Evolutionary conservation across 1,140 invertebrate species (phyloP), one percentile per base, ranked within the genome.

Genomic region (Pentalonia nigronervosa): DNA sequence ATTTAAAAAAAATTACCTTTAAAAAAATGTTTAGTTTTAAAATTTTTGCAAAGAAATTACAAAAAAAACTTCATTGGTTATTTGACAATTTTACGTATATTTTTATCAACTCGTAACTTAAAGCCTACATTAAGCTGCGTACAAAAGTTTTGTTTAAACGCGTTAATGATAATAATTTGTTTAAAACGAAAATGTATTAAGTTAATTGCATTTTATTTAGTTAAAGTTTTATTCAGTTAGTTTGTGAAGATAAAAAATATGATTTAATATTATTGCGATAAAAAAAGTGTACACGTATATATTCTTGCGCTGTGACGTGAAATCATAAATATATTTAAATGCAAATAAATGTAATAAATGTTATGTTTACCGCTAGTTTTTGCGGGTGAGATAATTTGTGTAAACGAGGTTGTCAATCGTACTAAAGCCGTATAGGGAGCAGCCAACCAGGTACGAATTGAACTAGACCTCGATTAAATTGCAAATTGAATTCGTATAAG

Each of bases 91-190:
- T 30, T 17, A 17, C 50, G 50, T 36, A 23, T 1, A 53, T 53
- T 53, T 89, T 47, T 89, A 89, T 89, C 87, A 34, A 2, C 21
- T 41, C 6, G 45, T 87, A 87, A 87, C 48, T 87, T 48, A 88
- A 88, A 34, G 2, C 47, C 47, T 53, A 89, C 50, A 25, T 53
- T 89, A 53, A 53, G 50, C 21, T 21, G 21, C 50, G 48, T 50
- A 89, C 17, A 89, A 89, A 89, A 89, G 48, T 89, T 53, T 53
- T 23, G 87, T 48, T 36, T 53, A 53, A 53, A 36, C 87, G 48
- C 48, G 86, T 89, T 89, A 89, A 89, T 89, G 47, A 89, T 89
- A 89, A 89, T 89, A 89, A 89, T 89, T 89, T 34, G 34, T 89
- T 89, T n/a, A 88, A 88, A 89, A 89, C 34, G 48, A 89, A 89